phyloP scores from a whole-genome alignment of 2,113 vertebrate genomes.

The Acinonyx jubatus region DNA sequence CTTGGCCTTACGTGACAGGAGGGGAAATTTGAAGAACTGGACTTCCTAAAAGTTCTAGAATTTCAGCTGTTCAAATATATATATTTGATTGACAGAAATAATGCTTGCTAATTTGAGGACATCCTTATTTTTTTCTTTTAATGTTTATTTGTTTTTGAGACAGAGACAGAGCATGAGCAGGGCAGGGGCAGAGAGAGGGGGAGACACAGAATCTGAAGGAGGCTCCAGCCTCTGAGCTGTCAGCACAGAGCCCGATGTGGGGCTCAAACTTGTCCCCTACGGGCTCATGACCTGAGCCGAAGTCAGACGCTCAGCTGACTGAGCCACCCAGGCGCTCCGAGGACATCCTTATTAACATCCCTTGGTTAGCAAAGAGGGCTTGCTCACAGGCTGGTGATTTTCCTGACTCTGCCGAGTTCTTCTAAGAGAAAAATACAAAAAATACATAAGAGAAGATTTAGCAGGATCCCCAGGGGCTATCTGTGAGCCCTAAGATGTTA shows the following conservation, averaged over 20 bases:
- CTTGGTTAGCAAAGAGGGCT: not conserved
- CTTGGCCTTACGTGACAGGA: constrained; percentile 8
- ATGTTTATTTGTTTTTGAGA: too few relatives aligned
- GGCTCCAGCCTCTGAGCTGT: too few relatives aligned
- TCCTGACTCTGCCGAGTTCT: constrained; percentile 5
- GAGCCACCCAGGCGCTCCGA: not conserved
- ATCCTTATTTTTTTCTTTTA: not conserved
- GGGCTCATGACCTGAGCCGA: too few relatives aligned
- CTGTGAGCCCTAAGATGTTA: not conserved
- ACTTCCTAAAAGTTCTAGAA: constrained; percentile 37
- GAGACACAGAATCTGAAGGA: too few relatives aligned
- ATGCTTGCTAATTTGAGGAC: constrained; percentile 43
- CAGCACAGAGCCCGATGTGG: too few relatives aligned
- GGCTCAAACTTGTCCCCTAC: too few relatives aligned
- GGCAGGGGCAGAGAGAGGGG: too few relatives aligned
- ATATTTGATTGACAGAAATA: constrained; percentile 43
- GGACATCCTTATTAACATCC: not conserved
- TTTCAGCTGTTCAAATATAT: constrained; percentile 59
- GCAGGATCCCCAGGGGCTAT: not conserved
- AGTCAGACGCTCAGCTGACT: too few relatives aligned
- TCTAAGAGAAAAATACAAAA: constrained; percentile 20
- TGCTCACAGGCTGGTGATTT: constrained; percentile 36
- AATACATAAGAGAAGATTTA: not conserved
- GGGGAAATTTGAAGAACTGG: constrained; percentile 32
- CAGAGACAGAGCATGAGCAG: too few relatives aligned